Evolutionary conservation across 2,113 vertebrate genomes (phyloP).

Genomic region (Ictidomys tridecemlineatus): DNA sequence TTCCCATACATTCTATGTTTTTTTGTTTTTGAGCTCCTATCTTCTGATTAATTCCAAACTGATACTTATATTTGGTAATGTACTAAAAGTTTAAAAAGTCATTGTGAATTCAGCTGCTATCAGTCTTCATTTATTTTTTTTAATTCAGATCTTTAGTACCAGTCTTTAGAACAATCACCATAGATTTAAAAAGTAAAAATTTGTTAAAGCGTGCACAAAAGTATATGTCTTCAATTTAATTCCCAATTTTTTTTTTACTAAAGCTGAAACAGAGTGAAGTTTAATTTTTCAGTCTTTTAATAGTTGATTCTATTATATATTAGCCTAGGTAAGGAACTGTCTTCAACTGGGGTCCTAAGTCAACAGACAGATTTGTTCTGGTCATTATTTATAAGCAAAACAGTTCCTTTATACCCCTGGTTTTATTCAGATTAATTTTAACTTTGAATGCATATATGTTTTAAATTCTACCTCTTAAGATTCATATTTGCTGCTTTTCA

Average conservation of each 20-base stretch:
- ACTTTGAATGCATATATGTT: not conserved
- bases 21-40: not conserved
- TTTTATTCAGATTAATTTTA: not conserved
- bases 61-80: not conserved
- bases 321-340: not conserved
- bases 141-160: slow-evolving; percentile 66
- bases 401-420: not conserved
- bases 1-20: not conserved
- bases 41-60: not conserved
- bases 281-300: not conserved
- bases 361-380: not conserved
- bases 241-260: not conserved
- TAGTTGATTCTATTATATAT: not conserved
- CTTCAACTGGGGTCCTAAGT: not conserved
- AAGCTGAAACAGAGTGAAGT: not conserved
- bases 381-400: not conserved
- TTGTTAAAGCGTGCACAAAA: slow-evolving; percentile 78
- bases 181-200: slow-evolving; percentile 65
- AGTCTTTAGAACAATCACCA: slow-evolving; percentile 74
- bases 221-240: slow-evolving; percentile 49
- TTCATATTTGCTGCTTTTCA: not conserved
- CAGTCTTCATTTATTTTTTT: too few relatives aligned
- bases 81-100: not conserved
- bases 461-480: not conserved
- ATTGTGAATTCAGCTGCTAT: too few relatives aligned